Evolutionary conservation across 2,797 vertebrate species (phyloP).

Genomic region (Tiaroga cobitis): DNA sequence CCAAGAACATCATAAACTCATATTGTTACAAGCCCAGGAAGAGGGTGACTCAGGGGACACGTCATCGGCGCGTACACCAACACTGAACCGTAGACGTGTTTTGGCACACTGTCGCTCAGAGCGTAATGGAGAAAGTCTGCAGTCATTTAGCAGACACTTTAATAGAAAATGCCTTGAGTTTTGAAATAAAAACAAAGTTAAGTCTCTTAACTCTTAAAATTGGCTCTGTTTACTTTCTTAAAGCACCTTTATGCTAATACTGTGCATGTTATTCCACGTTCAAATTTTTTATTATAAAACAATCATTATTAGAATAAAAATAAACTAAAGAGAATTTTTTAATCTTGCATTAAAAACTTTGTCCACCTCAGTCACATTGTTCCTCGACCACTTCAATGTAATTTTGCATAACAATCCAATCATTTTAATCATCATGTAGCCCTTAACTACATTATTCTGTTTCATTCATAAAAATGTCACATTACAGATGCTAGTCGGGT

Average conservation of each 20-base stretch:
- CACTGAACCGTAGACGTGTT: background rate
- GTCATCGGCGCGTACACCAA: background rate
- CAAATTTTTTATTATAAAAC: background rate
- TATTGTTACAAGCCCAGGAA: conserved; percentile 3
- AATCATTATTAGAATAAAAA: background rate
- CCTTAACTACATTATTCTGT: background rate
- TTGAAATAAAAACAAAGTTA: background rate
- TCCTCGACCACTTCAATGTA: background rate
- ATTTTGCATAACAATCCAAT: background rate
- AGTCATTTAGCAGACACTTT: background rate
- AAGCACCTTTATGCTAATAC: background rate
- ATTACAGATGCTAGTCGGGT: background rate
- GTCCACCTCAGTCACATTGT: background rate
- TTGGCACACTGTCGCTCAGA: background rate
- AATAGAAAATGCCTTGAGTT: background rate
- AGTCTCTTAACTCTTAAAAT: background rate
- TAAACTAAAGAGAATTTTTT: background rate
- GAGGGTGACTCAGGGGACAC: conserved; percentile 16
- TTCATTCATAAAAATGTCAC: background rate
- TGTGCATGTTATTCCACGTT: background rate
- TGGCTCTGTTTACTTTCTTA: background rate
- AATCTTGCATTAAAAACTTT: background rate
- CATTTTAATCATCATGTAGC: background rate
- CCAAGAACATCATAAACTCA: conserved; percentile 25
- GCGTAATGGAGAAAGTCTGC: conserved; percentile 14